These are phyloP conservation scores for Mamestra brassicae DNA, from an alignment of 2,888 invertebrate genomes.

Conservation along the genomic window DNA sequence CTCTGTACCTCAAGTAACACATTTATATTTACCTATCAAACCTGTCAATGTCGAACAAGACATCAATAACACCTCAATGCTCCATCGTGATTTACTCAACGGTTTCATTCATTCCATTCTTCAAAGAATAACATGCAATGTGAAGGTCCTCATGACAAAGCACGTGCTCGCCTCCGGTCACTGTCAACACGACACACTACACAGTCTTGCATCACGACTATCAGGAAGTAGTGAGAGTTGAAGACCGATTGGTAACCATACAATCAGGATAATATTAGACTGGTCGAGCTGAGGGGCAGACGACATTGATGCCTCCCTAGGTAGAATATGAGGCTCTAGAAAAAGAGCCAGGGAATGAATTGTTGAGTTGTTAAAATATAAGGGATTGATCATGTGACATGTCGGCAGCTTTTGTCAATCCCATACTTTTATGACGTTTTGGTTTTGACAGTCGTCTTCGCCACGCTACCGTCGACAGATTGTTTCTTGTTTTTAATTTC, in stretches of 20 bases:
- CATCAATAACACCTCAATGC: slow-evolving; percentile 9
- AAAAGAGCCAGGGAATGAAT: too few relatives aligned
- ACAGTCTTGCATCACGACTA: slow-evolving; percentile 28
- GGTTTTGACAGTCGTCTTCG: too few relatives aligned
- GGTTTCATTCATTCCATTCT: slow-evolving; percentile 3
- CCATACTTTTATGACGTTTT: too few relatives aligned
- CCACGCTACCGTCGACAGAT: too few relatives aligned
- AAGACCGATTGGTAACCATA: neutral
- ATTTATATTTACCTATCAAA: too few relatives aligned
- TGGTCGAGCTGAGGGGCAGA: too few relatives aligned
- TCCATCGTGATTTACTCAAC: slow-evolving; percentile 17
- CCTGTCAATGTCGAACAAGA: neutral
- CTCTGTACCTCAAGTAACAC: neutral
- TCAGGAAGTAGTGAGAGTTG: slow-evolving; percentile 22
- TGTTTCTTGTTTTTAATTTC: too few relatives aligned
- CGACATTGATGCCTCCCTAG: too few relatives aligned
- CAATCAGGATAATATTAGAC: neutral
- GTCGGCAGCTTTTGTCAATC: too few relatives aligned
- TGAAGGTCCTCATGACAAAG: neutral
- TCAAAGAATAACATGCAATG: slow-evolving; percentile 4
- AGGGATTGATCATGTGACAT: too few relatives aligned
- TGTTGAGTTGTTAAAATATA: too few relatives aligned
- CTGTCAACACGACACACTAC: slow-evolving; percentile 3
- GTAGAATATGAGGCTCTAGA: too few relatives aligned
- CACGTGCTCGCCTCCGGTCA: slow-evolving; percentile 1